Evolutionary conservation across 2,888 invertebrate genomes (phyloP).

Genomic region (Diarsia brunnea): DNA sequence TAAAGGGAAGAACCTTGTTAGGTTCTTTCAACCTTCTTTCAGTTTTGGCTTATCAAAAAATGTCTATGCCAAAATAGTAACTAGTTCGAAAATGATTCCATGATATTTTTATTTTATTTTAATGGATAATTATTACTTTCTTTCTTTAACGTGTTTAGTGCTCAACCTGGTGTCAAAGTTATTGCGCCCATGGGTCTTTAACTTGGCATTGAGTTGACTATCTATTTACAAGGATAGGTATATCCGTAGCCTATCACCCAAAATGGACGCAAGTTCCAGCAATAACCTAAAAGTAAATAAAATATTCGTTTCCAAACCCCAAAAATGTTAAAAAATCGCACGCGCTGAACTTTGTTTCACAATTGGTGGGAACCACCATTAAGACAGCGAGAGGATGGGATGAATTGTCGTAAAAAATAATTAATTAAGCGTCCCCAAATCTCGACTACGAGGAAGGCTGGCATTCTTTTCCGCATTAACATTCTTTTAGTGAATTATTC

Average conservation of each 20-base stretch:
- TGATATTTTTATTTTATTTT: no score
- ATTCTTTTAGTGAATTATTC: conserved; percentile 87
- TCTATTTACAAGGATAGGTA: background rate
- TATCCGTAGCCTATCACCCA: background rate
- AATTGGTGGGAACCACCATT: conserved; percentile 60
- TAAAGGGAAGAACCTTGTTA: no score
- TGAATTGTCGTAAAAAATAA: conserved; percentile 75
- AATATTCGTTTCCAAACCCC: background rate
- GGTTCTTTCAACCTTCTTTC: background rate
- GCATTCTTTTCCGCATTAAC: conserved; percentile 85
- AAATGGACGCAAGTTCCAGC: background rate
- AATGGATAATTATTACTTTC: no score
- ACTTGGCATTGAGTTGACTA: no score
- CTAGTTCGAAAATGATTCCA: no score
- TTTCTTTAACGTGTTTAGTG: no score
- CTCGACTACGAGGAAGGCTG: conserved; percentile 77
- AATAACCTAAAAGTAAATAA: conserved; percentile 3
- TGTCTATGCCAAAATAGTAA: no score
- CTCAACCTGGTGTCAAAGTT: no score
- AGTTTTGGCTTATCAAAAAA: background rate
- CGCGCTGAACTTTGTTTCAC: conserved; percentile 51
- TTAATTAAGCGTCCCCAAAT: conserved; percentile 83
- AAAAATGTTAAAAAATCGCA: conserved; percentile 25
- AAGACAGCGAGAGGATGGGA: conserved; percentile 54
- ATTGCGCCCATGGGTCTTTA: no score